Evolutionary conservation across 2,113 vertebrate genomes (phyloP), one percentile per base, ranked within the genome.

Genomic region (Clinocottus analis): DNA sequence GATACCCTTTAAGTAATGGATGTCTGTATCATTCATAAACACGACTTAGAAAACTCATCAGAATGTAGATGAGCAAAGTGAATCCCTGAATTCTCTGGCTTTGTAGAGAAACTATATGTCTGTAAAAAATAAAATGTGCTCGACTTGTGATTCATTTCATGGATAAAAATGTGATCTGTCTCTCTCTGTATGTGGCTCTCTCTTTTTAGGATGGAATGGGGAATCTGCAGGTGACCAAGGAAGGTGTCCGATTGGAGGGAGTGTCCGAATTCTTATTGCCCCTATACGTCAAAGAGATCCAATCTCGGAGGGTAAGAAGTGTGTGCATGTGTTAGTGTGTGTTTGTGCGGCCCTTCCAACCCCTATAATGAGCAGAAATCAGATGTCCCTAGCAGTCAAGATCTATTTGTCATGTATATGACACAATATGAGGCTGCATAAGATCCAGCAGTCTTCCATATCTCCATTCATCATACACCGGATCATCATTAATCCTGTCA

Each of bases 251-350:
- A 84, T 94, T 98, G 91, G 97, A 98, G 94, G 97, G 97, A 91
- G 94, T 97, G 93, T 98, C 97, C 80, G 97, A 98, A 91, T 98
- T 98, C 94, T 94, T 98, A 72, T 95, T 97, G 88, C 97, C 97
- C 90, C 94, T 98, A 86, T 98, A 98, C 76, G 97, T 98, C 92
- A 98, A 97, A 95, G 97, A 98, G 95, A 97, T 98, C 92, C 96
- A 97, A 93, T 98, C 97, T 79, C 91, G 97, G 83, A 96, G 97
- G 97, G 97, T 98, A 96, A 96, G 96, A 61, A 35, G 6, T 17
- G 5, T 41, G 12, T 81, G 12, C 23, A 1, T 27, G 35, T 68
- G 9, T 64, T 27, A 13, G 53, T 67, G 45, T 33, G 8, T 64
- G 19, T 56, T 9, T 6, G 16, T 37, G n/a, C 11, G 13, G 10